phyloP scores from a whole-genome alignment of 2,797 vertebrate genomes.

The Varecia variegata region DNA sequence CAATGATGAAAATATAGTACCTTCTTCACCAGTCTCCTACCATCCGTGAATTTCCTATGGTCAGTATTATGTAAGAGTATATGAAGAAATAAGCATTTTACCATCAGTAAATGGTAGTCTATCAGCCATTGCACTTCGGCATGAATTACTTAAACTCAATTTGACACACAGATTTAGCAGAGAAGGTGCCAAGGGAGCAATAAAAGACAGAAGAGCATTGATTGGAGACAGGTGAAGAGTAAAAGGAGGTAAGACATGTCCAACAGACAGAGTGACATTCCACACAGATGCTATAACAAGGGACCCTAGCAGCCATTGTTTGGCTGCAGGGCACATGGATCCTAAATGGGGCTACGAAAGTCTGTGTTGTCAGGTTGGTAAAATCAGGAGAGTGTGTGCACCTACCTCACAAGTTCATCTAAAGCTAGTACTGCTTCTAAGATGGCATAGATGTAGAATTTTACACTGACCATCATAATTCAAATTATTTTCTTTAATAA shows the following conservation, averaged over 20 bases:
- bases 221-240: background rate
- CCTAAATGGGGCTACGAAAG: background rate
- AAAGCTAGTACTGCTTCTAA: background rate
- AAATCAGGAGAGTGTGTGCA: background rate
- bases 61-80: background rate
- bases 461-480: background rate
- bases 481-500: background rate
- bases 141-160: background rate
- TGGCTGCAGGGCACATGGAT: background rate
- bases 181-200: background rate
- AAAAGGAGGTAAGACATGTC: background rate
- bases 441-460: background rate
- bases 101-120: background rate
- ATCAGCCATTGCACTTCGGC: background rate
- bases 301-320: background rate
- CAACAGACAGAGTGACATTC: background rate
- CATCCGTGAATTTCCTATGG: background rate
- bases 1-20: background rate
- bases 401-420: background rate
- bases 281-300: background rate
- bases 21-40: background rate
- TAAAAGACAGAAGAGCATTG: background rate
- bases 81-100: background rate
- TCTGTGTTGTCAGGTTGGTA: background rate
- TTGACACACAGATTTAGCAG: background rate